Conservation (phyloP, 2,888 invertebrate genomes). For the Heliconius hortense region DNA sequence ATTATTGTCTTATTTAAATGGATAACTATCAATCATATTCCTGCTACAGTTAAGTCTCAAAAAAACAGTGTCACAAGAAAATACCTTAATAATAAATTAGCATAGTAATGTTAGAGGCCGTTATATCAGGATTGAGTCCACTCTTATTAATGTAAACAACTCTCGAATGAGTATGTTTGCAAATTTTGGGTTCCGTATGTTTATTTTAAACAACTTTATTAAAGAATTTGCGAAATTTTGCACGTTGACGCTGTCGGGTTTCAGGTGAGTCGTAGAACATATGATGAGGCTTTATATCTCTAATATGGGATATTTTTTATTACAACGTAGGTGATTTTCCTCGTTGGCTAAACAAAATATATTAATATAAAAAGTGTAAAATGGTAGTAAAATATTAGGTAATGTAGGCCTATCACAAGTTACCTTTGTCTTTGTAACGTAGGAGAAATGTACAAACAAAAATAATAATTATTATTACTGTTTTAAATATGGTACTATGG, state of each 20-base stretch:
- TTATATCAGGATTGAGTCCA: constrained; percentile 75
- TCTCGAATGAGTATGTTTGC: constrained; percentile 28
- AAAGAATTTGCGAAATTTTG: neutral
- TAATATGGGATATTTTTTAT: neutral
- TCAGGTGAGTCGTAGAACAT: neutral
- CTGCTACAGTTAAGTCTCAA: constrained; percentile 77
- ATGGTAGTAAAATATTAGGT: neutral
- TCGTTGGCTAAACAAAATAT: neutral
- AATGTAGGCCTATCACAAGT: too few species aligned
- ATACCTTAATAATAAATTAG: constrained; percentile 80
- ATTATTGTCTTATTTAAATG: constrained; percentile 65
- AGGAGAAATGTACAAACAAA: too few species aligned
- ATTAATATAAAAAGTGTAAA: neutral
- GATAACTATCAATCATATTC: constrained; percentile 78
- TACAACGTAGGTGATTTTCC: neutral
- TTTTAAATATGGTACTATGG: too few species aligned
- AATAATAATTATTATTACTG: too few species aligned
- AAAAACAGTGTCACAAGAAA: constrained; percentile 80
- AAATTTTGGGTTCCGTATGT: constrained; percentile 34
- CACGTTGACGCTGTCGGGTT: neutral
- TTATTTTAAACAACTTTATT: neutral
- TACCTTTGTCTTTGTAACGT: too few species aligned
- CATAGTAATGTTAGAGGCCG: constrained; percentile 77
- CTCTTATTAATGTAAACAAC: constrained; percentile 74
- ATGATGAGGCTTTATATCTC: neutral